phyloP scores from a whole-genome alignment of 1,140 invertebrate species.

The Heliothis virescens region DNA sequence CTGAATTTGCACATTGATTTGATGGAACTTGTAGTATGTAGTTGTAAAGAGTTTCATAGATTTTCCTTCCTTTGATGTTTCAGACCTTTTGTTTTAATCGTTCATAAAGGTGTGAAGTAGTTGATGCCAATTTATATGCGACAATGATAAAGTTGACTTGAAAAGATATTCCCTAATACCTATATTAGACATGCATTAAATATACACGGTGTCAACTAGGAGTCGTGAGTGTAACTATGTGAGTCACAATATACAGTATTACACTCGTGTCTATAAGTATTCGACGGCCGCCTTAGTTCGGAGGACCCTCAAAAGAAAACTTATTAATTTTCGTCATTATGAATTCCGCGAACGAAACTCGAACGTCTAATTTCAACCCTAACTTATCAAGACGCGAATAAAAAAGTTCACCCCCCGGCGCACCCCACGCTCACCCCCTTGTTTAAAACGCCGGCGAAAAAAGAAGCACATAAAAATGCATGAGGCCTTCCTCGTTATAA shows the following conservation, averaged over 20 bases:
- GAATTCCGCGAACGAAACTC: constrained; percentile 86
- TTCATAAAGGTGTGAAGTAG: too few relatives aligned
- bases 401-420: constrained; percentile 83
- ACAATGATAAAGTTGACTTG: too few relatives aligned
- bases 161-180: background rate
- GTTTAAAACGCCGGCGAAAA: constrained; percentile 87
- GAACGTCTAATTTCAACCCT: constrained; percentile 87
- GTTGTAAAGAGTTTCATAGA: background rate
- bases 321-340: constrained; percentile 86
- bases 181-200: background rate
- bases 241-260: constrained; percentile 9
- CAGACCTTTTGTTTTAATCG: background rate
- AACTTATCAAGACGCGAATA: constrained; percentile 87
- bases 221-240: background rate
- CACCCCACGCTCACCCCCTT: constrained; percentile 84
- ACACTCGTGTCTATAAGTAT: constrained; percentile 53
- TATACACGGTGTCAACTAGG: background rate
- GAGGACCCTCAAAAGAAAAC: constrained; percentile 82
- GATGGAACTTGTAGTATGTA: background rate
- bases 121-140: too few relatives aligned
- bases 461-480: constrained; percentile 88
- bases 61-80: background rate
- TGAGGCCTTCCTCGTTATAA: constrained; percentile 87
- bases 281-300: constrained; percentile 64
- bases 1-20: background rate